phyloP scores from a whole-genome alignment of 2,797 vertebrate species.

The Myripristis murdjan region DNA sequence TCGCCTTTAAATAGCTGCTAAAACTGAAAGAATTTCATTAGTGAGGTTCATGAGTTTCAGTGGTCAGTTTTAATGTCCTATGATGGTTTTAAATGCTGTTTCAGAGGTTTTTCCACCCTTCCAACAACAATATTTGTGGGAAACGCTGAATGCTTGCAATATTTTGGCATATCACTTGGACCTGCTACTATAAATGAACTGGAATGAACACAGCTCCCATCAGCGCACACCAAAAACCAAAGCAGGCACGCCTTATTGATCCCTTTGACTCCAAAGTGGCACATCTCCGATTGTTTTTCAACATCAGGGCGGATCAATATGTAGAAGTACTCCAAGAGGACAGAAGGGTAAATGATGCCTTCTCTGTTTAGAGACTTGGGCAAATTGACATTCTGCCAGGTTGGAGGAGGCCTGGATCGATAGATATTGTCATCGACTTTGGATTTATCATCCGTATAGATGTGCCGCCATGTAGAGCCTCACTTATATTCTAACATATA shows the following conservation, averaged over 20 bases:
- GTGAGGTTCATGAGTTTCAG: too few species aligned
- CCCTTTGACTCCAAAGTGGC: constrained; percentile 60
- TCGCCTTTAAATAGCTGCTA: too few species aligned
- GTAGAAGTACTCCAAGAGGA: constrained; percentile 52
- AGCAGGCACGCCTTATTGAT: constrained; percentile 61
- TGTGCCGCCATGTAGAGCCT: constrained; percentile 58
- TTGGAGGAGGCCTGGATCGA: constrained; percentile 63
- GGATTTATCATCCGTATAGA: constrained; percentile 71
- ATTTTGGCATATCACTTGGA: too few species aligned
- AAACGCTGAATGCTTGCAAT: too few species aligned
- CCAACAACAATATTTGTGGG: too few species aligned
- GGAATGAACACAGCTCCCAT: background rate
- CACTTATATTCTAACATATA: constrained; percentile 53
- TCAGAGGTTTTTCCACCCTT: too few species aligned
- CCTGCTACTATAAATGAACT: background rate
- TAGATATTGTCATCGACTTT: constrained; percentile 63
- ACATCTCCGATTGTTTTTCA: constrained; percentile 76
- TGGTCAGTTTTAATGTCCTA: too few species aligned
- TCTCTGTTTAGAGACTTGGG: constrained; percentile 70
- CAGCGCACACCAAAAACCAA: constrained; percentile 39
- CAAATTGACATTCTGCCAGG: constrained; percentile 78
- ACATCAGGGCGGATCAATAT: constrained; percentile 74
- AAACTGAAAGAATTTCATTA: too few species aligned
- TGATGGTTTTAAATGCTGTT: too few species aligned
- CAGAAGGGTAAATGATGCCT: constrained; percentile 76